Percentiles rank a stretch among this genome's conserved stretches.
These are phyloP conservation scores for Eupeodes latifasciatus DNA, from an alignment of 2,888 invertebrate genomes.

Conservation along the genomic window DNA sequence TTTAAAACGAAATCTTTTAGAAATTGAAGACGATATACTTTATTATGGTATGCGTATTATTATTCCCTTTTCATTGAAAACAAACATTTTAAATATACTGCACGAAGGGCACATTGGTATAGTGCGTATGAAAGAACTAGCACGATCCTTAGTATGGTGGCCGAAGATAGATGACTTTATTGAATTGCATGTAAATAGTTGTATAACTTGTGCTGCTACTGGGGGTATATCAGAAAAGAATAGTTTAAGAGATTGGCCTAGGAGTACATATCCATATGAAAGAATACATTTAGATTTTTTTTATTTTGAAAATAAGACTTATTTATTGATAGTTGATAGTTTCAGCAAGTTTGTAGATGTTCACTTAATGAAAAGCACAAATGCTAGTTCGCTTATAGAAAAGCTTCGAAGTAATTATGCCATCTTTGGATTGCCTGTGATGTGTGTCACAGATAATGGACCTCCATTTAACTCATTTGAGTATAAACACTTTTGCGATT, in stretches of 20 bases:
- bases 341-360: conserved; percentile 28
- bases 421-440: conserved; percentile 19
- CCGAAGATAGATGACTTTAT: not conserved
- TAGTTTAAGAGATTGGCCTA: conserved; percentile 7
- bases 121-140: conserved; percentile 23
- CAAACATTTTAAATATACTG: not conserved
- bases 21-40: no score
- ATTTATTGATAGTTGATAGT: conserved; percentile 35
- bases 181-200: conserved; percentile 9
- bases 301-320: conserved; percentile 5
- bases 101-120: conserved; percentile 35
- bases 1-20: no score
- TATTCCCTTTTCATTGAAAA: conserved; percentile 7
- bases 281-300: conserved; percentile 27
- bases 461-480: conserved; percentile 26
- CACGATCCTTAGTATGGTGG: conserved; percentile 13
- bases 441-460: conserved; percentile 28
- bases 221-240: not conserved
- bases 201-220: conserved; percentile 10
- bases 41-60: no score
- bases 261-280: conserved; percentile 16
- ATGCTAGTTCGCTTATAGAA: conserved; percentile 26
- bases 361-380: conserved; percentile 31
- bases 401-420: conserved; percentile 29
- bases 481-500: conserved; percentile 35